Evolutionary conservation across 2,888 invertebrate species (phyloP).

Genomic region (Acronicta leporina): DNA sequence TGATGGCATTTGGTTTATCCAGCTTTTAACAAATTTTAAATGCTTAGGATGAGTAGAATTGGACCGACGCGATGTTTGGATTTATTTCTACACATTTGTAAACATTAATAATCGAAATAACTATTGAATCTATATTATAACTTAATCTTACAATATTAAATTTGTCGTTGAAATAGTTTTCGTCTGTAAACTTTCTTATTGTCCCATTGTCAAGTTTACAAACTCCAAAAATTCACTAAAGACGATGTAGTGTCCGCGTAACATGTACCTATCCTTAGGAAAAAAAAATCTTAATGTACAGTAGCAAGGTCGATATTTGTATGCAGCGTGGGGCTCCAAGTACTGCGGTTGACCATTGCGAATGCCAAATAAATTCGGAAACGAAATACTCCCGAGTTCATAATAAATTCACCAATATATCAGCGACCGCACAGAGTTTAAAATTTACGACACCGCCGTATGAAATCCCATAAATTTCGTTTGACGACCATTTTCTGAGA

Average conservation of each 20-base stretch:
- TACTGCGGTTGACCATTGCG: constrained; percentile 48
- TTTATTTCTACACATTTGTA: no score
- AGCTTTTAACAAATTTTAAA: no score
- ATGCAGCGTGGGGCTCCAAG: constrained; percentile 13
- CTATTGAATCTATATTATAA: no score
- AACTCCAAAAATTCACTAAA: constrained; percentile 26
- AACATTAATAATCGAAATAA: no score
- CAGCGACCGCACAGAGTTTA: constrained; percentile 50
- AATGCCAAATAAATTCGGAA: constrained; percentile 63
- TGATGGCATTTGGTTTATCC: no score
- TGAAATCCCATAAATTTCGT: constrained; percentile 58
- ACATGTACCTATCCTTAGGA: not conserved
- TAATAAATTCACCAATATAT: constrained; percentile 60
- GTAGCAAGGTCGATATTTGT: constrained; percentile 29
- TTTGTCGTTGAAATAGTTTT: no score
- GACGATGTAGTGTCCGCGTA: constrained; percentile 10
- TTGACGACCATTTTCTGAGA: constrained; percentile 48
- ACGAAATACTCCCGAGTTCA: constrained; percentile 54
- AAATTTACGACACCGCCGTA: constrained; percentile 57
- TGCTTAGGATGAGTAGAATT: no score
- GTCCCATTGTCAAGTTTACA: constrained; percentile 22
- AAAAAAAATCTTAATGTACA: constrained; percentile 2
- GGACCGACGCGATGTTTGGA: no score
- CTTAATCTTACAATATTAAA: no score
- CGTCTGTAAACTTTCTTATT: constrained; percentile 24